A percentile compares a stretch with the other conserved stretches of the same genome.
Evolutionary conservation across 2,888 invertebrate genomes (phyloP).

Genomic region (Sicus ferrugineus): DNA sequence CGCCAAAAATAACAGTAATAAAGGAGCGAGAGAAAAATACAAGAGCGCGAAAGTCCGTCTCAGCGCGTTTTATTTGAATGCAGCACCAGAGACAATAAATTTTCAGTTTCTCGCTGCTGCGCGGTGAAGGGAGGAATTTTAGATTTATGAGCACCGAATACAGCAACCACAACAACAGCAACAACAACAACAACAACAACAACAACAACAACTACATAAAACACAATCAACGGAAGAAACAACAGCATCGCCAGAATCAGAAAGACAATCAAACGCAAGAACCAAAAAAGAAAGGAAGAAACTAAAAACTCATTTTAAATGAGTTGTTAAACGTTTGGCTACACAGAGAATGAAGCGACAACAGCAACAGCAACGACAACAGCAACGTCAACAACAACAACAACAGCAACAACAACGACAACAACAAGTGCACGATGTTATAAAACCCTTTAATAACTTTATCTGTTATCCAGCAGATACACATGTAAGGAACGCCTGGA

Average conservation of each 20-base stretch:
- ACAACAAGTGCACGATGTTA: background rate
- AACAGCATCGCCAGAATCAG: no score
- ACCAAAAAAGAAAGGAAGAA: no score
- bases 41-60: background rate
- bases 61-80: background rate
- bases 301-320: constrained; percentile 9
- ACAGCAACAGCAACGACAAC: background rate
- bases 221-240: background rate
- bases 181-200: background rate
- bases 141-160: background rate
- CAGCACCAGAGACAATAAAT: no score
- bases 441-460: constrained; percentile 10
- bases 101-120: no score
- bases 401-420: background rate
- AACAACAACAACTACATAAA: background rate
- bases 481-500: background rate
- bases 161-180: no score
- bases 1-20: background rate
- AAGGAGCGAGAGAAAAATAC: background rate
- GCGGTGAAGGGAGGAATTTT: background rate
- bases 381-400: background rate
- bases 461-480: background rate
- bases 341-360: background rate
- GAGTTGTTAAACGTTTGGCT: constrained; percentile 23
- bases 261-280: background rate